Evolutionary conservation across 2,113 vertebrate species (phyloP), one percentile per base, ranked within the genome.

Genomic region (Ornithorhynchus anatinus): DNA sequence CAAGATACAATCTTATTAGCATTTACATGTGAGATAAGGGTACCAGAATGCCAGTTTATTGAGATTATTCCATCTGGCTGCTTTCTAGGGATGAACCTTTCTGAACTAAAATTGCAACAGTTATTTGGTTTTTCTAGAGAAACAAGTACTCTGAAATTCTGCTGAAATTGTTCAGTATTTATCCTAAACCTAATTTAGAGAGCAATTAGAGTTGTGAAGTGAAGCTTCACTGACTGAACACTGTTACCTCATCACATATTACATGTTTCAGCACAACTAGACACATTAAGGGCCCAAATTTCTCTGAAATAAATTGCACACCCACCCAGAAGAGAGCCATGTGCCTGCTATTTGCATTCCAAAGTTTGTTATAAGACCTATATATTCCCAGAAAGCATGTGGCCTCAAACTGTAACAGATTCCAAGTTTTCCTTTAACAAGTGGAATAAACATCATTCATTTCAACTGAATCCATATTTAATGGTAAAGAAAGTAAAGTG

Each of bases 361-460:
- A 83, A 82, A 63, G 67, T 79, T 79, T 59, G 52, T 62, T 88
- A 59, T 74, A 79, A 89, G 31, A 79, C 31, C 17, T 68, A 71
- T 68, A 64, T 58, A 68, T 85, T 82, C 33, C 64, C 63, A 74
- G 63, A 78, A 87, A 88, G 12, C 51, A 80, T 40, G 67, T 84
- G 81, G 86, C 72, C 53, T 79, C 69, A 77, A 80, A 57, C 42
- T 73, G 44, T 43, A 88, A 71, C 13, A 43, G 37, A 33, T 4
- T 87, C 72, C 60, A 83, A 68, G 42, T 69, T 87, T 86, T 84
- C 64, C 80, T 85, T 85, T 83, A 91, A 80, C 61, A 80, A 84
- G 50, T 73, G 37, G 48, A 83, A 87, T 87, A 89, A 89, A 83
- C 73, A 80, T 70, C 82, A 86, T 81, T 84, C 33, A 85, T 86